phyloP scores from a whole-genome alignment of 2,113 vertebrate genomes.

The Pseudopipra pipra region DNA sequence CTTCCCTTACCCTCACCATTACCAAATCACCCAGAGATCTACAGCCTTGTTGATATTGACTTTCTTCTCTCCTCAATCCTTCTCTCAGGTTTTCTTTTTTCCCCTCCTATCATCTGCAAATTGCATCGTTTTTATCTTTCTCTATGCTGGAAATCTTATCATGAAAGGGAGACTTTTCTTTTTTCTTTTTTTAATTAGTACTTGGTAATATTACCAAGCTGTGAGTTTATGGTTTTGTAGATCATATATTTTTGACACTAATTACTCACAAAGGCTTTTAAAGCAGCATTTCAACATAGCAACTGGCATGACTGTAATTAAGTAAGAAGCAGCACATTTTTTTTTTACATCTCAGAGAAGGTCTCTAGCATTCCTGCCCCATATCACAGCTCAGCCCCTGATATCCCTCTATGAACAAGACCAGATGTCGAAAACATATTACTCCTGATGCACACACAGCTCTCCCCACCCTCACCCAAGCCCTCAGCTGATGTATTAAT shows the following conservation, averaged over 20 bases:
- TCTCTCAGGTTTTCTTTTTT: neutral
- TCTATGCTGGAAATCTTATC: constrained; percentile 62
- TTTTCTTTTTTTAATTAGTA: constrained; percentile 79
- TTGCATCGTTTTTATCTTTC: constrained; percentile 61
- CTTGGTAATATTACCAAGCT: constrained; percentile 77
- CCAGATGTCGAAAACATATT: neutral
- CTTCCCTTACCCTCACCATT: constrained; percentile 9
- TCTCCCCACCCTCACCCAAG: constrained; percentile 7
- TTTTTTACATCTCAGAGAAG: constrained; percentile 1
- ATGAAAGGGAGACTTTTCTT: constrained; percentile 67
- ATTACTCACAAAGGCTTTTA: constrained; percentile 81
- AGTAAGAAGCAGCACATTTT: constrained; percentile 44
- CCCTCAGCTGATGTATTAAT: constrained; percentile 43
- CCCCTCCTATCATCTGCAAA: constrained; percentile 21
- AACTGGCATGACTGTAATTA: constrained; percentile 72
- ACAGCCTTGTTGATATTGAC: neutral
- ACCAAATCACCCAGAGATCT: neutral
- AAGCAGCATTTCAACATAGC: constrained; percentile 73
- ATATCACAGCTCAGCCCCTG: neutral
- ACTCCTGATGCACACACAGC: neutral
- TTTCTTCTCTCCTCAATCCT: neutral
- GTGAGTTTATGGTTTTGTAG: constrained; percentile 79
- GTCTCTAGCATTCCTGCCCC: neutral
- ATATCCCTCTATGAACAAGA: neutral
- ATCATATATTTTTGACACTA: constrained; percentile 82